Percentiles rank a stretch among this genome's conserved stretches.
These are phyloP conservation scores for Syncerus caffer DNA, from an alignment of 2,797 vertebrate species.

Conservation along the genomic window DNA sequence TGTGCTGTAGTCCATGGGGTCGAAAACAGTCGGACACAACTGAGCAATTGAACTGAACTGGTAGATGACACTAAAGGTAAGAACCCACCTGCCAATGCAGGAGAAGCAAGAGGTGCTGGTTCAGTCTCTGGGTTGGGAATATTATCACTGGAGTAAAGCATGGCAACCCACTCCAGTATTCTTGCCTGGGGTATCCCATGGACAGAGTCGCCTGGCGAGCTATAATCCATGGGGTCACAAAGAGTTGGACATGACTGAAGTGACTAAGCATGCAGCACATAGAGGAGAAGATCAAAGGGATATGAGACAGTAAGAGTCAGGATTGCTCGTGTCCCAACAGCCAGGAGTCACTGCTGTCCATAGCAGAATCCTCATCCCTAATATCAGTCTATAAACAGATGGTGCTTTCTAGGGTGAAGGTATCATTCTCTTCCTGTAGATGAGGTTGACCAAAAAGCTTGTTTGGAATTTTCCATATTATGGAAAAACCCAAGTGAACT, in stretches of 20 bases:
- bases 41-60: not conserved
- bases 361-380: not conserved
- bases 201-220: accelerated
- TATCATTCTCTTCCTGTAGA: not conserved
- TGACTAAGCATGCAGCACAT: not conserved
- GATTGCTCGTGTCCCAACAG: not conserved
- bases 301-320: not conserved
- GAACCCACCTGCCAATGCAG: not conserved
- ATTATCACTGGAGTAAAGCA: not conserved
- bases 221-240: not conserved
- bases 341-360: not conserved
- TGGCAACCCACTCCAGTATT: not conserved
- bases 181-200: not conserved
- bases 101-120: not conserved
- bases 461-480: not conserved
- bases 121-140: not conserved
- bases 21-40: not conserved
- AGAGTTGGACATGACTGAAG: not conserved
- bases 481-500: not conserved
- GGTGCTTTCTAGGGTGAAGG: not conserved
- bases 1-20: not conserved
- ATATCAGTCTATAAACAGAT: not conserved
- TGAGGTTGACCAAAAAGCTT: not conserved
- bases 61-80: not conserved
- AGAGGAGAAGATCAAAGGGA: not conserved